A percentile compares a stretch with the other conserved stretches of the same genome.
phyloP scores from a whole-genome alignment of 2,888 invertebrate genomes.

The Synanthedon vespiformis region DNA sequence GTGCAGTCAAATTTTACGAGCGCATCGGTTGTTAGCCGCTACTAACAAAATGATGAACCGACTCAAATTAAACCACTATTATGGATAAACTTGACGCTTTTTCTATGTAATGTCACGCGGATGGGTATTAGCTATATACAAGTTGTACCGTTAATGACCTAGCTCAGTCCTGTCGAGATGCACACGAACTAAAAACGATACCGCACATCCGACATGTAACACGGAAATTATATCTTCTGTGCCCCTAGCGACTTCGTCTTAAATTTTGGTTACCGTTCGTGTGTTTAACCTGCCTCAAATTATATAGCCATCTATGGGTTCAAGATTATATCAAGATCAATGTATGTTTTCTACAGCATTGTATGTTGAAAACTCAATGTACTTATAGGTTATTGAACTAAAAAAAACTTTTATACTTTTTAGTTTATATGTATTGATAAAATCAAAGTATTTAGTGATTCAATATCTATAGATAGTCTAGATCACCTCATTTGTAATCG shows the following conservation, averaged over 20 bases:
- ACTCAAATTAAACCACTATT: constrained; percentile 52
- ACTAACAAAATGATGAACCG: constrained; percentile 52
- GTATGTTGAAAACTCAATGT: too few species aligned
- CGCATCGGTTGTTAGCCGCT: constrained; percentile 55
- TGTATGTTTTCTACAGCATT: too few species aligned
- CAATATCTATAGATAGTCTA: too few species aligned
- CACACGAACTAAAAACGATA: constrained; percentile 5
- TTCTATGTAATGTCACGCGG: constrained; percentile 34
- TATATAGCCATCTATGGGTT: too few species aligned
- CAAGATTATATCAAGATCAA: too few species aligned
- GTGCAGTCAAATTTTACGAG: constrained; percentile 67
- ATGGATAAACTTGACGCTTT: constrained; percentile 37
- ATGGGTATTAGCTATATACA: constrained; percentile 18
- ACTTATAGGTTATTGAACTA: too few species aligned
- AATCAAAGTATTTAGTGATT: too few species aligned
- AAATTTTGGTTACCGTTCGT: too few species aligned
- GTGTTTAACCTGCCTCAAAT: too few species aligned
- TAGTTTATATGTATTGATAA: too few species aligned
- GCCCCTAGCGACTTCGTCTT: background rate
- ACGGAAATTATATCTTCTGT: background rate
- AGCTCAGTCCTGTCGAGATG: constrained; percentile 10
- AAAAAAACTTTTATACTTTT: too few species aligned
- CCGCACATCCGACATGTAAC: background rate
- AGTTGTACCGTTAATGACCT: constrained; percentile 32
- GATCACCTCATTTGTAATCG: too few species aligned